Conservation (phyloP, 2,888 invertebrate genomes). For the Aspidiotus destructor region DNA sequence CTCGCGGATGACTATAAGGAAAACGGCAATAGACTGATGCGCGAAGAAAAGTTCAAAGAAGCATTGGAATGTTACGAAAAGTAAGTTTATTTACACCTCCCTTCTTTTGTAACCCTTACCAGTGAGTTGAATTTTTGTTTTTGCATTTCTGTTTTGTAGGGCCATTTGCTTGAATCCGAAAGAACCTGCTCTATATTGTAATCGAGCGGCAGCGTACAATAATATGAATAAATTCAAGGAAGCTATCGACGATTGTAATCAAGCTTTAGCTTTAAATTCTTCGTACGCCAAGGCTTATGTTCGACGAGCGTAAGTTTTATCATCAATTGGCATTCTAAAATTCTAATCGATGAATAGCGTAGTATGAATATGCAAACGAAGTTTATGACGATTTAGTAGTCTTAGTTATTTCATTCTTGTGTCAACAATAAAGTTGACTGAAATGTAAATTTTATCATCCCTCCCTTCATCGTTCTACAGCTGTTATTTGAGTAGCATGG, state of each 20-base stretch:
- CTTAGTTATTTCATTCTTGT: no score
- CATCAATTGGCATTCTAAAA: not conserved
- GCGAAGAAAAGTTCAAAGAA: conserved; percentile 64
- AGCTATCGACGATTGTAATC: conserved; percentile 83
- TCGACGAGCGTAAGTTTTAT: conserved; percentile 57
- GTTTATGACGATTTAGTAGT: no score
- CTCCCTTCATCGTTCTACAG: no score
- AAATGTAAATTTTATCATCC: no score
- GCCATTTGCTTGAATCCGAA: conserved; percentile 78
- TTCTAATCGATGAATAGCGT: no score
- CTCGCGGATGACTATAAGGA: conserved; percentile 77
- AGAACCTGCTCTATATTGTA: conserved; percentile 93
- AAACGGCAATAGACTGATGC: conserved; percentile 83
- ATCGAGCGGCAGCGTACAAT: conserved; percentile 91
- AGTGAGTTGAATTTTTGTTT: not conserved
- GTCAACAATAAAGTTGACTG: no score
- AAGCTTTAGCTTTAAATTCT: conserved; percentile 78
- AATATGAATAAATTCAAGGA: conserved; percentile 72
- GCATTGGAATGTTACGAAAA: conserved; percentile 73
- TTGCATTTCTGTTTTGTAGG: conserved; percentile 45
- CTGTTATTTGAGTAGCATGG: no score
- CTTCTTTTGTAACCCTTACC: conserved; percentile 10
- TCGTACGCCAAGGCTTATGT: conserved; percentile 92
- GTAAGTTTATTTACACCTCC: conserved; percentile 41
- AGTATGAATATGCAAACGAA: no score